phyloP scores from a whole-genome alignment of 2,797 vertebrate genomes.

The Phrynocephalus vlangalii region DNA sequence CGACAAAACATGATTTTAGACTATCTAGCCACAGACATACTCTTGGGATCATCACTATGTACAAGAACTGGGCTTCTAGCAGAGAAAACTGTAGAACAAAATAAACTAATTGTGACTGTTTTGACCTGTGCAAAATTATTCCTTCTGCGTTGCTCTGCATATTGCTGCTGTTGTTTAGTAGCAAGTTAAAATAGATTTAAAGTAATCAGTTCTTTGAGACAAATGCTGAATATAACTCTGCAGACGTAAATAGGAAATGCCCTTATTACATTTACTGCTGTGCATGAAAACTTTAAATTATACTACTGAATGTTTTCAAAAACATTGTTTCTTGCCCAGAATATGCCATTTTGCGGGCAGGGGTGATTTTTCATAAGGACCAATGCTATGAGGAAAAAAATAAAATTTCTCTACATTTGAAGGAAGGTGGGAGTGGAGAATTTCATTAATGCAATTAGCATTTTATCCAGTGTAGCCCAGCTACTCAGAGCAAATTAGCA shows the following conservation, averaged over 20 bases:
- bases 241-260: neutral
- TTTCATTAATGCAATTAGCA: neutral
- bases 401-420: neutral
- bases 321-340: neutral
- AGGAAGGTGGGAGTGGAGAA: neutral
- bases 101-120: neutral
- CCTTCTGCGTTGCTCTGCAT: neutral
- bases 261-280: neutral
- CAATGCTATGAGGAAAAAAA: too few species aligned
- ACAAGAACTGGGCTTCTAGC: neutral
- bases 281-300: neutral
- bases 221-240: slow-evolving; percentile 3
- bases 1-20: neutral
- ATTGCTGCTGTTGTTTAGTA: neutral
- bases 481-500: neutral
- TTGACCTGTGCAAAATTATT: neutral
- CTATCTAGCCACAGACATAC: neutral
- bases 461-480: neutral
- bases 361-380: neutral
- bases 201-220: neutral
- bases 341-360: neutral
- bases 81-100: neutral
- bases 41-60: neutral
- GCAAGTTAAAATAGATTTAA: slow-evolving; percentile 26
- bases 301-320: neutral